Base-by-base conservation (phyloP, 92 coral and sea anemone genomes). In the Muricea muricata region DNA sequence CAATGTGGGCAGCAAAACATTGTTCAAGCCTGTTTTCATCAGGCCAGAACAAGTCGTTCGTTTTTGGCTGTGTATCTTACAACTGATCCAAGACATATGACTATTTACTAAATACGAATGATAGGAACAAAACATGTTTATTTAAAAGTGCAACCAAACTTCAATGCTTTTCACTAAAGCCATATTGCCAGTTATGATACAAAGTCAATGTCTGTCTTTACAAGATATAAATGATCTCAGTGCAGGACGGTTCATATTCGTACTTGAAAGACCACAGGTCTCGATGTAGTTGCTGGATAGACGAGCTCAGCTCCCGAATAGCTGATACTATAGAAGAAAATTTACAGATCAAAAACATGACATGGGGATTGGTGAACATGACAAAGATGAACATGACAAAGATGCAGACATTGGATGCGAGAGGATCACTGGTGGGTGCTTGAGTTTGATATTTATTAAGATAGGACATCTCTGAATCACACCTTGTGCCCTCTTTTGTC, bases 241-340 rank as follows among this genome's bases (percentile, higher is more conserved):
- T 1, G 26, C 5, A 52, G 60, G 60, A 52, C 3, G 26, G 15
- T 37, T 37, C 9, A 37, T 37, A 78, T 78, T 58, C 83, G 83
- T 14, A 78, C 83, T 78, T 78, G 83, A 57, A 78, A 78, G 4
- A 78, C 83, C 12, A 78, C 83, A 3, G 83, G 72, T 78, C 83
- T 56, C 20, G 83, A 78, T 31, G 83, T 25, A 4, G 83, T 33
- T 32, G 39, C 52, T 20, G 83, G 83, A n/a, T 78, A 78, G 31
- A 78, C 83, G 23, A 78, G 33, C 6, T 78, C 83, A 7, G 71
- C 70, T 56, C 83, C 83, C 14, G 46, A 57, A 35, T 78, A 78
- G 33, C 58, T 78, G 54, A 78, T 6, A 37, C 83, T 78, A 14
- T 15, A 20, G 35, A 30, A 63, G 12, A 63, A 3, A n/a, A 28